Evolutionary conservation across 1,140 invertebrate genomes (phyloP), one percentile per base, ranked within the genome.

Genomic region (Scaptomyza hsui): DNA sequence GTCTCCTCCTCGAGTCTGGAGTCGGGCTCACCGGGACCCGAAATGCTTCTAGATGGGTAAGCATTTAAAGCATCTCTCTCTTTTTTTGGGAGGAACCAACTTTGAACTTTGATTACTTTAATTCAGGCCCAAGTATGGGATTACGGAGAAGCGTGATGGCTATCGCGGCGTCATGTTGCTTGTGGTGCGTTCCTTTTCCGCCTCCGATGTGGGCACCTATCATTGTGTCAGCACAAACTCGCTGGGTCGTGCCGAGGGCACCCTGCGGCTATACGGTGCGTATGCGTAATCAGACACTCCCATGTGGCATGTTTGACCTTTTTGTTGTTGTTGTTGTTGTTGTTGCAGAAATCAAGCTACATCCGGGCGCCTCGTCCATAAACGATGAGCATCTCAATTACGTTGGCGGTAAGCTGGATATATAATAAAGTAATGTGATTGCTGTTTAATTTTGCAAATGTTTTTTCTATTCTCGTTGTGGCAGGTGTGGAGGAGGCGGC

Each of bases 141-240:
- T 97, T 62, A 93, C 94, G 45, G 96, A 97, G 90, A 95, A 95
- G 75, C 94, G 94, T 52, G 93, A 94, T 16, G 94, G 94, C 18
- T 97, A 97, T 92, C 97, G 96, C 80, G 95, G 97, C 39, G 94
- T 94, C 70, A 97, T 98, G 95, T 94, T 94, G 93, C 93, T 98
- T 59, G 93, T 95, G 44, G 97, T 98, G 78, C 93, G 94, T 75
- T 94, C 94, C 81, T 97, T 98, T 91, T 94, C 94, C 3, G 92
- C 94, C 75, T 93, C 94, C 16, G 97, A 98, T 92, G 95, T 96
- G 76, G 97, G 97, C 15, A 95, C 95, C 52, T 98, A 98, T 93
- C 96, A 96, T 89, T 98, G 97, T 90, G 95, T 98, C 53, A 97
- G 97, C 55, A 97, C 96, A 63, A 98, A 98, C 92, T 96, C 96